Evolutionary conservation across 1,140 invertebrate species (phyloP), one percentile per base, ranked within the genome.

Genomic region (Brachionus paranguensis): DNA sequence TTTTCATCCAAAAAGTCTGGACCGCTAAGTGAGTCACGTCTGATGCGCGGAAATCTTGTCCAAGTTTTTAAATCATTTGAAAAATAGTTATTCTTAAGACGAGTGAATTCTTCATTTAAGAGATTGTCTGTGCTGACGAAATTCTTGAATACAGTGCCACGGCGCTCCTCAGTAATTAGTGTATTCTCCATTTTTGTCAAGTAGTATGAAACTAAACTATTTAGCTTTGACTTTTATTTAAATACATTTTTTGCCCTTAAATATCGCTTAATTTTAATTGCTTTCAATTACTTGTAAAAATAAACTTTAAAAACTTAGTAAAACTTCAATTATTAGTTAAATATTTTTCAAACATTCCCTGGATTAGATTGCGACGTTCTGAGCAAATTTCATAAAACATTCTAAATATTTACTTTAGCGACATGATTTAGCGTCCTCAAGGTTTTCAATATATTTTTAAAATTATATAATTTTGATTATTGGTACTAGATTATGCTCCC

Each of bases 1-100:
- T 72, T 72, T 7, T 41, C 2, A 17, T 72, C 68, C 17, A 8
- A n/a, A 6, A 1, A 43, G 14, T 24, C 68, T 37, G 4, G 12
- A n/a, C 41, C 68, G 43, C n/a, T 72, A n/a, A 72, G 41, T 17
- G 68, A 72, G 10, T 72, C 68, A 20, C 17, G 20, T 72, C 68
- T 41, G 0, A 72, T 72, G 1, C 68, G 68, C 17, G 68, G 68
- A 3, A 72, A 72, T 20, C 68, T 45, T 41, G 29, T 43, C 68
- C 65, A 68, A 4, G 14, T 33, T 72, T 72, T 72, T 17, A 11
- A 7, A n/a, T 20, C 37, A 20, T 20, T 41, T 20, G 33, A 20
- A 72, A 72, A 72, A 72, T 72, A 72, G n/a, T 72, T 72, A 17
- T 72, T 41, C 33, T 72, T 68, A 8, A 68, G 27, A 11, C 65